Conservation (phyloP, 1,140 invertebrate species). For the Trichoplusia ni region DNA sequence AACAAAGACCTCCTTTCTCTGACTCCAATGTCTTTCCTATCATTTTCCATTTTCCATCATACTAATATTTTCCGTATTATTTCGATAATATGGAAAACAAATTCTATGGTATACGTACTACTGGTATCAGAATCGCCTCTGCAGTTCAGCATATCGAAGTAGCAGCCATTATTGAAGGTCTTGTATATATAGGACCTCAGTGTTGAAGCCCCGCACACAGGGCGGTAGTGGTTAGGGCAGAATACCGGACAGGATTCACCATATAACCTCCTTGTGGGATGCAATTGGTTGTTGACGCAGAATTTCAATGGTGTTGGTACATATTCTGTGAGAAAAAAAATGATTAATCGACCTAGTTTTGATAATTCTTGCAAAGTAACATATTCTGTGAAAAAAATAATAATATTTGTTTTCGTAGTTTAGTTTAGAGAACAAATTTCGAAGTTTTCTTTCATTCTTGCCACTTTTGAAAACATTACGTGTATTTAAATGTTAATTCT, state of each 20-base stretch:
- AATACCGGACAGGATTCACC: slow-evolving; percentile 67
- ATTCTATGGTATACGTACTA: slow-evolving; percentile 39
- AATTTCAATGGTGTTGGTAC: slow-evolving; percentile 47
- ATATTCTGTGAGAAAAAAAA: slow-evolving; percentile 46
- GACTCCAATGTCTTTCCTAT: no score
- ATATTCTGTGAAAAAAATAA: no score
- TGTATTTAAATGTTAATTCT: no score
- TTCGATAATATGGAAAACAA: neutral
- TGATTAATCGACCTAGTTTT: neutral
- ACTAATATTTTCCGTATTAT: no score
- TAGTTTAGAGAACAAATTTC: no score
- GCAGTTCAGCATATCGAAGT: slow-evolving; percentile 68
- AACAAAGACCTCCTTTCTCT: no score
- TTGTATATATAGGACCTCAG: slow-evolving; percentile 56
- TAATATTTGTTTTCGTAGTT: no score
- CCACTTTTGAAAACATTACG: no score
- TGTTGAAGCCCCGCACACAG: slow-evolving; percentile 61
- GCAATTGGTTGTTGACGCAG: slow-evolving; percentile 55
- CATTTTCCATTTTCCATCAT: no score
- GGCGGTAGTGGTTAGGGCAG: slow-evolving; percentile 62
- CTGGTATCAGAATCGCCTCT: slow-evolving; percentile 57
- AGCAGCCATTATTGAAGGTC: slow-evolving; percentile 64
- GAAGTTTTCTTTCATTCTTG: no score
- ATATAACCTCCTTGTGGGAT: slow-evolving; percentile 42
- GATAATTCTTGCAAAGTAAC: no score